phyloP scores from a whole-genome alignment of 2,113 vertebrate species.

The Dromaius novaehollandiae region DNA sequence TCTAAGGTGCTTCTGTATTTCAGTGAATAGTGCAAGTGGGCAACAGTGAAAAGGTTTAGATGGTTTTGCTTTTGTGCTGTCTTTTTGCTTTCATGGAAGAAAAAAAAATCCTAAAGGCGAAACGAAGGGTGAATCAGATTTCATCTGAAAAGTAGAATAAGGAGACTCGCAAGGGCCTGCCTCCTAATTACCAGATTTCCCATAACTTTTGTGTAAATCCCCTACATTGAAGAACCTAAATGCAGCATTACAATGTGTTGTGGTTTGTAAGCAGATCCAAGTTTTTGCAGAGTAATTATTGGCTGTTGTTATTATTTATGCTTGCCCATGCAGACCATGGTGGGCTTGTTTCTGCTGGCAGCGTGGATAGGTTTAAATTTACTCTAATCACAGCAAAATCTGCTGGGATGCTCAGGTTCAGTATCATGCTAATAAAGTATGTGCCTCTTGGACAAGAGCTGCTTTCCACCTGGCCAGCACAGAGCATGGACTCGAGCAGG shows the following conservation, averaged over 20 bases:
- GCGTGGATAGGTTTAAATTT: not conserved
- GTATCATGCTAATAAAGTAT: constrained; percentile 1
- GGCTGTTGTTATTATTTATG: constrained; percentile 2
- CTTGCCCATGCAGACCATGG: not conserved
- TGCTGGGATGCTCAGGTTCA: constrained; percentile 24
- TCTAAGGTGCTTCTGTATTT: not conserved
- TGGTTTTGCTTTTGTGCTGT: not conserved
- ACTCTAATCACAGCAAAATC: constrained; percentile 23
- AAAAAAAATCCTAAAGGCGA: not conserved
- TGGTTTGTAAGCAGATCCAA: constrained; percentile 14
- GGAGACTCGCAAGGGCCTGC: not conserved
- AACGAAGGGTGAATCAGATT: not conserved
- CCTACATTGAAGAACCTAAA: not conserved
- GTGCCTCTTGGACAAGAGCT: constrained; percentile 16
- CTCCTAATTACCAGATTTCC: not conserved
- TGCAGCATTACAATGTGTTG: not conserved
- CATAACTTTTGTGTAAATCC: not conserved
- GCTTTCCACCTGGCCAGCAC: not conserved
- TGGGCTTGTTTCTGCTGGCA: constrained; percentile 20
- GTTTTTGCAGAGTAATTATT: not conserved
- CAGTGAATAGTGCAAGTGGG: not conserved
- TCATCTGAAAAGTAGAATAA: not conserved
- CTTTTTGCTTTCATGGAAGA: not conserved
- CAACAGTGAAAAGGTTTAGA: not conserved
- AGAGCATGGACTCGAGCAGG: not conserved